Percentiles rank a stretch among this genome's conserved stretches.
Evolutionary conservation across 2,888 invertebrate genomes (phyloP).

Genomic region (Agrochola macilenta): DNA sequence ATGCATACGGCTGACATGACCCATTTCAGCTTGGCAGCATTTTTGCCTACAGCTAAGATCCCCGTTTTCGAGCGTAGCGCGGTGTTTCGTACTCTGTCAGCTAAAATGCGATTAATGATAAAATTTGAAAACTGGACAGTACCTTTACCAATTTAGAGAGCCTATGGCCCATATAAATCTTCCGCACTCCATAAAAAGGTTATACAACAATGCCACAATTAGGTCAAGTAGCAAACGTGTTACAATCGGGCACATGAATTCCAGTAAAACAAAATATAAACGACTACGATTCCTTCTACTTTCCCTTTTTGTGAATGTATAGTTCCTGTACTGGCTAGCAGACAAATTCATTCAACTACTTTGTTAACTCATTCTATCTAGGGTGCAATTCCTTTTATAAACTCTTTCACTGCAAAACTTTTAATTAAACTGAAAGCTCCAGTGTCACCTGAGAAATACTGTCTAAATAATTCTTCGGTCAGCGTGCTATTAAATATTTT

Average conservation of each 20-base stretch:
- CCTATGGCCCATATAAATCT: not conserved
- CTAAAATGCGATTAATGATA: no score
- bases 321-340: not conserved
- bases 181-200: not conserved
- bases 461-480: constrained; percentile 69
- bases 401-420: constrained; percentile 47
- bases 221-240: not conserved
- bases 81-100: no score
- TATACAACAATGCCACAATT: not conserved
- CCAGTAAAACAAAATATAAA: not conserved
- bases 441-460: constrained; percentile 60
- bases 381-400: constrained; percentile 42
- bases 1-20: no score
- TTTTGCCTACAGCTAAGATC: no score
- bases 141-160: not conserved
- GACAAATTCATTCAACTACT: constrained; percentile 31
- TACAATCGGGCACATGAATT: not conserved
- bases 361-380: constrained; percentile 10
- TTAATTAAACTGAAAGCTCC: constrained; percentile 58
- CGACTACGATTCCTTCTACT: not conserved
- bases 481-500: constrained; percentile 78
- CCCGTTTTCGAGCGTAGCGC: no score
- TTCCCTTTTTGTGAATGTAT: not conserved
- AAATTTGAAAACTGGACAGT: no score
- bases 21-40: no score